Evolutionary conservation across 2,888 invertebrate species (phyloP), one percentile per base, ranked within the genome.

Genomic region (Criorhina ranunculi): DNA sequence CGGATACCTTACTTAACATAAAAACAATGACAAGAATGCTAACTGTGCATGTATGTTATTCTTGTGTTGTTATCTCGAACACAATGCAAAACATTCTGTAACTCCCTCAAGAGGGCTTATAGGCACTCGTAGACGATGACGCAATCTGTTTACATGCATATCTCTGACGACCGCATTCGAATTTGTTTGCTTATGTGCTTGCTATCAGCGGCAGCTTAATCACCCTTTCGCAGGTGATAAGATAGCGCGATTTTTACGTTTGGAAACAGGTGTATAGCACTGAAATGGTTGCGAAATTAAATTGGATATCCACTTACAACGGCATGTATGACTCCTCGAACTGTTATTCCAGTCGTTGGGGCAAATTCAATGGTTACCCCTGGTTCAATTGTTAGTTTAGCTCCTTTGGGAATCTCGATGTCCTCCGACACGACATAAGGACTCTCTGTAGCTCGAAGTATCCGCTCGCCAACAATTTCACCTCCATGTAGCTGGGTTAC

Each of bases 321-420:
- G 70, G 98, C 98, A 78, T 95, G 94, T 33, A 99, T 93, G 87
- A 96, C 94, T 88, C 99, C 99, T 89, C 96, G 94, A 53, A 99
- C 96, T 31, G 97, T 98, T 90, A 99, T 95, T 86, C 99, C 99
- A 88, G 97, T 95, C 93, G 98, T 97, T 2, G 98, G 97, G 5
- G 96, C 96, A 91, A 99, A 98, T 88, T 95, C 94, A 69, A 99
- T 93, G 89, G 95, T 96, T 0, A 98, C 98, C 29, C 99, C 99
- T 11, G 98, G 95, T 90, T 98, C 97, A 77, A 99, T 95, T 69
- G 95, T 93, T 88, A 99, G 93, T 89, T 96, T 96, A 0, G 95
- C 97, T 85, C 95, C 95, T 87, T 94, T 93, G 88, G 96, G 95
- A 64, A 98, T 93, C 88, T 96, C 93, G 76, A 98, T 93, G 92